Evolutionary conservation across 2,113 vertebrate species (phyloP).

Genomic region (Empidonax traillii): DNA sequence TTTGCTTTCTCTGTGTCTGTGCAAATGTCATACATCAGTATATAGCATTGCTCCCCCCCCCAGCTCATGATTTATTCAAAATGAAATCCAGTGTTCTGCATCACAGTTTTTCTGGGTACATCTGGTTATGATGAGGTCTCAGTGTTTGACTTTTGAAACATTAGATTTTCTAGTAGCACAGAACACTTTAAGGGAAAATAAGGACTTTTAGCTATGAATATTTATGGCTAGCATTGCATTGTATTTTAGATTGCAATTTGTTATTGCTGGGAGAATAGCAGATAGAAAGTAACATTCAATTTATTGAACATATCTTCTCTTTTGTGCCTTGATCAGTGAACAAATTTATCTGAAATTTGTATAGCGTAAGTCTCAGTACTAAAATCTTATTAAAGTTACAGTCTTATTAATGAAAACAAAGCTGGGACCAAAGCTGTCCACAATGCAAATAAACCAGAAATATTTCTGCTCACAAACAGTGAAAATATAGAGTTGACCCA

Average conservation of each 20-base stretch:
- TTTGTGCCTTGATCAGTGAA: not conserved
- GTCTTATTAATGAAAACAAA: not conserved
- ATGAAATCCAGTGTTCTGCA: constrained; percentile 7
- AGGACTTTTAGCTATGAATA: not conserved
- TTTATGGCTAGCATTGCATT: not conserved
- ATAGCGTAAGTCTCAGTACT: not conserved
- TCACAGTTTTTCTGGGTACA: not conserved
- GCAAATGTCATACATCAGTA: not conserved
- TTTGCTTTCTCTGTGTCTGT: not conserved
- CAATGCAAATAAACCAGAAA: not conserved
- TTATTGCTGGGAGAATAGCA: not conserved
- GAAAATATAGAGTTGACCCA: not conserved
- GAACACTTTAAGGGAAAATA: not conserved
- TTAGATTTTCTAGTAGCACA: not conserved
- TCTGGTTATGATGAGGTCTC: not conserved
- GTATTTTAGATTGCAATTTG: not conserved
- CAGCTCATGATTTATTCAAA: not conserved
- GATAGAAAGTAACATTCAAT: not conserved
- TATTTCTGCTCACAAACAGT: not conserved
- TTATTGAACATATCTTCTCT: not conserved
- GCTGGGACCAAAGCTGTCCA: not conserved
- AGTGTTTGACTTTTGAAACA: not conserved
- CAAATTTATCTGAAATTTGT: not conserved
- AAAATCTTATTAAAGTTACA: not conserved
- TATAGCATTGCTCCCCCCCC: not conserved